Conservation (phyloP, 1,140 invertebrate genomes). For the Apocrypta bakeri region DNA sequence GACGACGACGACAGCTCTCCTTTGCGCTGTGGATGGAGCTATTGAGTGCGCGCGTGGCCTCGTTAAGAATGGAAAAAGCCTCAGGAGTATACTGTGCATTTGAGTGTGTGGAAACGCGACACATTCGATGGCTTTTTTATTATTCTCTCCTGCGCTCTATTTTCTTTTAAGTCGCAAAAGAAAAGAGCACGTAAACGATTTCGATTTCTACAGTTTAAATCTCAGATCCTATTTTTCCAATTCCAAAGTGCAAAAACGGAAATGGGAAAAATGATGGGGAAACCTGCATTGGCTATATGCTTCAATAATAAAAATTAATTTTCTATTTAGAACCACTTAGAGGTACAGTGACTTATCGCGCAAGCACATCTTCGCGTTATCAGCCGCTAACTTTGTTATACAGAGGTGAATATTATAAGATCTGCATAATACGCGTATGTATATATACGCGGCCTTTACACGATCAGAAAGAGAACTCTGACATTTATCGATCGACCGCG, state of each 20-base stretch:
- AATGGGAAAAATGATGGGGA: not conserved
- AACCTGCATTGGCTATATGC: not conserved
- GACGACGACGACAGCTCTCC: not conserved
- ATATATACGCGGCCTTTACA: not conserved
- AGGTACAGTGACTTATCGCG: not conserved
- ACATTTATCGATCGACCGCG: conserved; percentile 14
- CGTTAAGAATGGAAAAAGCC: not conserved
- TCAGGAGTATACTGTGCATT: not conserved
- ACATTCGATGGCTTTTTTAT: not conserved
- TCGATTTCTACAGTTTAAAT: not conserved
- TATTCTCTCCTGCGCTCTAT: not conserved
- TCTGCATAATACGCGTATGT: no score
- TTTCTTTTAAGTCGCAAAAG: not conserved
- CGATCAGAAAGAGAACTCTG: conserved; percentile 1
- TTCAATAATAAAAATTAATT: conserved; percentile 25
- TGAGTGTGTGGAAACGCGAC: not conserved
- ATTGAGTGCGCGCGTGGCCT: not conserved
- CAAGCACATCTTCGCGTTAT: conserved; percentile 7
- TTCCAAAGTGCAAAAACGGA: no score
- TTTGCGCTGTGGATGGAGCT: not conserved
- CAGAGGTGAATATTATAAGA: not conserved
- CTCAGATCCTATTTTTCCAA: no score
- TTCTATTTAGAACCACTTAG: conserved; percentile 26
- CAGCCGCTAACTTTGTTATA: not conserved
- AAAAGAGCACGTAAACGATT: not conserved